These are phyloP conservation scores for Callaeas wilsoni DNA, from an alignment of 2,113 vertebrate species.

Conservation along the genomic window DNA sequence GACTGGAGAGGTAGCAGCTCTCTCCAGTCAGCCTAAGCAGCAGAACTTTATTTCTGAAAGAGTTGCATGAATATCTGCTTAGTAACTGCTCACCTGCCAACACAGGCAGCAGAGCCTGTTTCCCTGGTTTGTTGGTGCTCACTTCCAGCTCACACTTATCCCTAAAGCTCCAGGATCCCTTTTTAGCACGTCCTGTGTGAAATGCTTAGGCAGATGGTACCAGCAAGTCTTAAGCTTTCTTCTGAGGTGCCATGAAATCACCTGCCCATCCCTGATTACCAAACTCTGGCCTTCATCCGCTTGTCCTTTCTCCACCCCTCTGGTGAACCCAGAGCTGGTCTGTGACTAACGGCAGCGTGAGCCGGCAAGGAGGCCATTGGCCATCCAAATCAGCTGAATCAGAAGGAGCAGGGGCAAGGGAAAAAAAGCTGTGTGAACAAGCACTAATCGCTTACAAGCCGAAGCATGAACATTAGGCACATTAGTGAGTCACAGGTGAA, in stretches of 20 bases:
- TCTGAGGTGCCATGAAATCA: background rate
- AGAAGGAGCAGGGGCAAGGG: background rate
- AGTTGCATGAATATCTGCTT: background rate
- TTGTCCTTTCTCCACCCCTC: background rate
- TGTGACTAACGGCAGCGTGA: background rate
- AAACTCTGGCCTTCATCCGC: background rate
- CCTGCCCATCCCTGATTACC: background rate
- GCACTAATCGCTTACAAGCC: background rate
- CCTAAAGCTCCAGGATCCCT: background rate
- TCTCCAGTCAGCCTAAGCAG: background rate
- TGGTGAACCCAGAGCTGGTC: background rate
- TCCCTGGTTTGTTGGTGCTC: background rate
- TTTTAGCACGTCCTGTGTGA: background rate
- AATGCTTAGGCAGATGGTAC: background rate
- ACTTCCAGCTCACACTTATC: background rate
- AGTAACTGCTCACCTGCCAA: background rate
- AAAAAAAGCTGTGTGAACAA: background rate
- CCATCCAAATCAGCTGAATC: slow-evolving; percentile 33
- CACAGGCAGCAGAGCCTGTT: background rate
- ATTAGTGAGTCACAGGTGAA: slow-evolving; percentile 7
- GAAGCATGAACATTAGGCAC: background rate
- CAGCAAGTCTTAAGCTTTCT: background rate
- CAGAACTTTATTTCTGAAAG: background rate
- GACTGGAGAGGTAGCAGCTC: background rate
- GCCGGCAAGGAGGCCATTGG: background rate